Evolutionary conservation across 2,113 vertebrate species (phyloP).

Genomic region (Columba janthina): DNA sequence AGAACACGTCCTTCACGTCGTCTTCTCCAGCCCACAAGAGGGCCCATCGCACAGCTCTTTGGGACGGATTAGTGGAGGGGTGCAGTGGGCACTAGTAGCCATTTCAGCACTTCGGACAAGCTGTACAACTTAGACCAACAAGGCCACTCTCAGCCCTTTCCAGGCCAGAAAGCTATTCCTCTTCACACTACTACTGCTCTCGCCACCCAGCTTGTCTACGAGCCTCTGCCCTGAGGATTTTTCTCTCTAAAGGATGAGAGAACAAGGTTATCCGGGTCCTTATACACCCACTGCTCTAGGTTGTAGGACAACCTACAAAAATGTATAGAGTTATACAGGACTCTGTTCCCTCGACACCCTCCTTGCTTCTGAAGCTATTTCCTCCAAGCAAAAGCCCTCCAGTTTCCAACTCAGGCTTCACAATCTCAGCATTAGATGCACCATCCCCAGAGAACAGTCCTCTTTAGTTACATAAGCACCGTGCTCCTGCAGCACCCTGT

Average conservation of each 20-base stretch:
- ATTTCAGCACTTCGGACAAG: not conserved
- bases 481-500: not conserved
- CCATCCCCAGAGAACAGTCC: not conserved
- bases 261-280: slow-evolving; percentile 2
- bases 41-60: not conserved
- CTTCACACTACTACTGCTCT: not conserved
- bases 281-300: not conserved
- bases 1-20: rapidly evolving
- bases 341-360: not conserved
- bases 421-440: not conserved
- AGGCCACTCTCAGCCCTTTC: not conserved
- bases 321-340: not conserved
- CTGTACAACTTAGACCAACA: not conserved
- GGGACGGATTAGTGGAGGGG: not conserved
- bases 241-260: not conserved
- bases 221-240: not conserved
- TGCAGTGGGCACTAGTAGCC: not conserved
- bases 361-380: not conserved
- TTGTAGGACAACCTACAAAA: slow-evolving; percentile 27
- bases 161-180: not conserved
- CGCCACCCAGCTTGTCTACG: not conserved
- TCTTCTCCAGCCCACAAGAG: not conserved
- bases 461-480: not conserved
- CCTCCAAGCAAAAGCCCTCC: not conserved
- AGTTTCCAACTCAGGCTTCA: not conserved